Evolutionary conservation across 2,888 invertebrate species (phyloP), one percentile per base, ranked within the genome.

Genomic region (Timandra comae): DNA sequence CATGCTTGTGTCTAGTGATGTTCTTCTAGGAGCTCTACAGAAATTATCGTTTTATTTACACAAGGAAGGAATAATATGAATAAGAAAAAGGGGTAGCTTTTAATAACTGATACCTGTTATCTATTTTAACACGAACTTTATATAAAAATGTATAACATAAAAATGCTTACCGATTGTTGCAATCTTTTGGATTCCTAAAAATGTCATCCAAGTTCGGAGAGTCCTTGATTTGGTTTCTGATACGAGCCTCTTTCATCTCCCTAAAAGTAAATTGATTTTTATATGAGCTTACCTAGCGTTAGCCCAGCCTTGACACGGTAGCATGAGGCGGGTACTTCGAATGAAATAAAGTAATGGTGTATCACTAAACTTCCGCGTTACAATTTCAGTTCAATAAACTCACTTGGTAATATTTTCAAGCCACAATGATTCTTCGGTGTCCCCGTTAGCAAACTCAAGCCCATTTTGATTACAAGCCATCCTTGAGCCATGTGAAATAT

Each of bases 331-430:
- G n/a, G 8, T 40, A 19, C 35, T 23, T 16, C 16, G 16, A n/a
- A n/a, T 16, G 16, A 16, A 16, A 16, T 16, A 1, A 16, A 3
- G 16, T n/a, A n/a, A n/a, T n/a, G n/a, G n/a, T n/a, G n/a, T n/a
- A n/a, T n/a, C n/a, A n/a, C n/a, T n/a, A n/a, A n/a, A n/a, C n/a
- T n/a, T n/a, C n/a, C n/a, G n/a, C n/a, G n/a, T n/a, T n/a, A n/a
- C n/a, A n/a, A n/a, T n/a, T n/a, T n/a, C n/a, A n/a, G n/a, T n/a
- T n/a, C n/a, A n/a, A 1, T 16, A 11, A 10, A 11, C 74, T 70
- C 51, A 84, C 84, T 77, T 76, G 60, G 79, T 77, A 71, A 84
- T 67, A 57, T 77, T 79, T 61, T 82, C 75, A 41, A 84, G 74
- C 82, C 82, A 84, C 36, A 65, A 58, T 40, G 79, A 74, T 49